These are phyloP conservation scores for Heteronetta atricapilla DNA, from an alignment of 2,113 vertebrate species.

Conservation along the genomic window DNA sequence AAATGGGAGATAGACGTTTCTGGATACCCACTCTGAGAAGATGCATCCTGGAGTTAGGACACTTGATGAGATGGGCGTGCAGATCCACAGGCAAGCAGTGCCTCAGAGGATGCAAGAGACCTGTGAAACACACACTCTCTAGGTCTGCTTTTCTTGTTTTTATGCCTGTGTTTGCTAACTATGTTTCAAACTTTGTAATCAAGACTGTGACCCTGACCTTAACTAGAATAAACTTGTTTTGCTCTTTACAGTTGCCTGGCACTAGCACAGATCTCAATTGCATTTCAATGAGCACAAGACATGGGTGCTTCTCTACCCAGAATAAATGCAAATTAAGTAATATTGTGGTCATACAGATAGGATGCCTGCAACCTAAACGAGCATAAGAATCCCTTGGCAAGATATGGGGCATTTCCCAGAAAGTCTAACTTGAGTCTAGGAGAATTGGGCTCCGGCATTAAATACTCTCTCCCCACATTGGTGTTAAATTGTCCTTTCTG, in stretches of 20 bases:
- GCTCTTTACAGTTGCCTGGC: neutral
- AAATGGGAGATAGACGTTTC: neutral
- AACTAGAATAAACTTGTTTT: neutral
- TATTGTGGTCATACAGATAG: neutral
- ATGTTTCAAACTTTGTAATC: neutral
- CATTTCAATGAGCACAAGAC: neutral
- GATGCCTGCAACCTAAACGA: neutral
- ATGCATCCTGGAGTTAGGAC: neutral
- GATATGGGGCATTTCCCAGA: neutral
- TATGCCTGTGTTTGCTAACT: neutral
- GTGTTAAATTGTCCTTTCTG: neutral
- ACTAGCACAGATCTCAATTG: neutral
- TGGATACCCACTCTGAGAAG: neutral
- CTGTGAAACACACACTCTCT: fast-evolving
- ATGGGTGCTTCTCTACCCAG: neutral
- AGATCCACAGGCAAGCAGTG: neutral
- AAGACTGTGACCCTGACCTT: neutral
- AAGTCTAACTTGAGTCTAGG: neutral
- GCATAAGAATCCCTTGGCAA: neutral
- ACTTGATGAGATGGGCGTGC: neutral
- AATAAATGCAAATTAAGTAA: neutral
- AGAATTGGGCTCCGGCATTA: neutral
- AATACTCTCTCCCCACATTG: fast-evolving
- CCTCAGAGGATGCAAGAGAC: neutral
- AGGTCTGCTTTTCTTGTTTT: neutral